A percentile compares a stretch with the other conserved stretches of the same genome.
Conservation (phyloP, 2,888 invertebrate genomes). For the Shargacucullia verbasci region DNA sequence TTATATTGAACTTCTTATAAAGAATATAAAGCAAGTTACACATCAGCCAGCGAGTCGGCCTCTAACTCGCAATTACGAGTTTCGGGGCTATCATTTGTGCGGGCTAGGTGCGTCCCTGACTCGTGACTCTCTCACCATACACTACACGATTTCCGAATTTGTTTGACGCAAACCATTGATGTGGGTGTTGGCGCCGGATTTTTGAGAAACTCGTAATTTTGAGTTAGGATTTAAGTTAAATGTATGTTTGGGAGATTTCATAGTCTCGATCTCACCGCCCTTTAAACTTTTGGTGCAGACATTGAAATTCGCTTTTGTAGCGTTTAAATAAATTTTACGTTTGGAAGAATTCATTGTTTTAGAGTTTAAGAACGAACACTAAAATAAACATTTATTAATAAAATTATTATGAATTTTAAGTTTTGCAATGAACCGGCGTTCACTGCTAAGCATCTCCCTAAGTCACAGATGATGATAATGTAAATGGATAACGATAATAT, state of each 20-base stretch:
- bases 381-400: too few relatives aligned
- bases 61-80: conserved; percentile 71
- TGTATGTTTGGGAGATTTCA: conserved; percentile 43
- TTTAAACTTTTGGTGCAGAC: conserved; percentile 24
- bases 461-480: too few relatives aligned
- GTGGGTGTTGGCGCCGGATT: conserved; percentile 48
- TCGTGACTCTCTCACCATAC: conserved; percentile 72
- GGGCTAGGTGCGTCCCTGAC: conserved; percentile 67
- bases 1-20: too few relatives aligned
- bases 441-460: too few relatives aligned
- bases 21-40: conserved; percentile 14
- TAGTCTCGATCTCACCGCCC: conserved; percentile 24
- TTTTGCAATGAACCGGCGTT: too few relatives aligned
- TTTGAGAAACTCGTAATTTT: conserved; percentile 47
- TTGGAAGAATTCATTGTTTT: too few relatives aligned
- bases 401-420: too few relatives aligned
- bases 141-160: conserved; percentile 72
- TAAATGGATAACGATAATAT: too few relatives aligned
- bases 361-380: too few relatives aligned
- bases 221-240: conserved; percentile 42
- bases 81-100: conserved; percentile 77
- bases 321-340: too few relatives aligned
- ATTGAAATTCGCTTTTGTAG: not conserved
- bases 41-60: conserved; percentile 61
- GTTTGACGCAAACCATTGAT: conserved; percentile 63